Conservation (phyloP, 2,797 vertebrate genomes). For the Acanthis flammea region DNA sequence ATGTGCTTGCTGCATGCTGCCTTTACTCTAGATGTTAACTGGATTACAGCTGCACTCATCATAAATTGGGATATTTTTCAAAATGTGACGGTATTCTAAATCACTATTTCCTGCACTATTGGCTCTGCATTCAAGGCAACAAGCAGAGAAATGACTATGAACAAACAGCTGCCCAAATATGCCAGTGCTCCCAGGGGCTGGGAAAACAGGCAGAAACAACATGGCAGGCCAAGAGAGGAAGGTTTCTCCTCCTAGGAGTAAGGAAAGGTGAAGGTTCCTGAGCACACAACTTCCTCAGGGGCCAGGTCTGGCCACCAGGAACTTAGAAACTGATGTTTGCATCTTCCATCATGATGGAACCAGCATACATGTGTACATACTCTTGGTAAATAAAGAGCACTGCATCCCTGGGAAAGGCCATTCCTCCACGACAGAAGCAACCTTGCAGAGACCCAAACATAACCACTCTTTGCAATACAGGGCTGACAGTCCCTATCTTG, state of each 20-base stretch:
- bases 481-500: background rate
- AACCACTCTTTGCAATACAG: background rate
- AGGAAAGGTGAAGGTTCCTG: background rate
- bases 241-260: background rate
- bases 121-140: background rate
- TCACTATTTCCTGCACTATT: background rate
- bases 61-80: background rate
- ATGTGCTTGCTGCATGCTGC: background rate
- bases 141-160: background rate
- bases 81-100: background rate
- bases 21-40: background rate
- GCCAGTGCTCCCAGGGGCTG: background rate
- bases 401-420: background rate
- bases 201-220: background rate
- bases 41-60: background rate
- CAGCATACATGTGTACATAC: accelerated
- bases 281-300: background rate
- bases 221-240: background rate
- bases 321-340: background rate
- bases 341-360: background rate
- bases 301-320: background rate
- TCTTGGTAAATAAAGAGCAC: background rate
- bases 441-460: background rate
- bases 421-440: background rate
- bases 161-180: background rate